Evolutionary conservation across 2,113 vertebrate species (phyloP).

Genomic region (Lasiurus borealis): DNA sequence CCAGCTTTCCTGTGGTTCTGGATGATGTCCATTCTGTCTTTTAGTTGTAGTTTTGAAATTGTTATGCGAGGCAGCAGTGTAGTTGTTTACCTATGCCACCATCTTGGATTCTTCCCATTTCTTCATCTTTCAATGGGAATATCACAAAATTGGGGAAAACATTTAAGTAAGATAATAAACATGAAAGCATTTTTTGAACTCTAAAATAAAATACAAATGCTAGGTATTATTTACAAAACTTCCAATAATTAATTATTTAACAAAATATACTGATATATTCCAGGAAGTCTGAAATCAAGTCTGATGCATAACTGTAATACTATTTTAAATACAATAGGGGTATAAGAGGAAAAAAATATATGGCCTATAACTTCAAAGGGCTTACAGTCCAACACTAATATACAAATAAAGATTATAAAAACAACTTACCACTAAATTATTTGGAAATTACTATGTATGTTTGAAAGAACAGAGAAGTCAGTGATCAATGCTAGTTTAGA

Average conservation of each 20-base stretch:
- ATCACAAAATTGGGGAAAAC: not conserved
- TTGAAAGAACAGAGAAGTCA: not conserved
- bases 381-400: conserved; percentile 1
- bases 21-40: too few relatives aligned
- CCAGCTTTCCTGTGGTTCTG: too few relatives aligned
- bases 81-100: too few relatives aligned
- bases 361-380: not conserved
- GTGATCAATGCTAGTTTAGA: not conserved
- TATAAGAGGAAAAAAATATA: conserved; percentile 3
- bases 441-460: conserved; percentile 16
- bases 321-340: conserved; percentile 21
- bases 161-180: conserved; percentile 47
- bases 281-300: not conserved
- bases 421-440: conserved; percentile 27
- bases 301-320: too few relatives aligned
- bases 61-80: too few relatives aligned
- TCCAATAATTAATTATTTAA: conserved; percentile 26
- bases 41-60: too few relatives aligned
- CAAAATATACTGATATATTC: not conserved
- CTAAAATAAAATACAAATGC: conserved; percentile 48
- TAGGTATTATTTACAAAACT: conserved; percentile 33
- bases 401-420: conserved; percentile 35
- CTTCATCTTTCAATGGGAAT: conserved; percentile 51
- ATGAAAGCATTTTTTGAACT: conserved; percentile 36
- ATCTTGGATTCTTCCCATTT: not conserved